Base-by-base conservation (phyloP, 2,797 vertebrate species). In the Sarcophilus harrisii region DNA sequence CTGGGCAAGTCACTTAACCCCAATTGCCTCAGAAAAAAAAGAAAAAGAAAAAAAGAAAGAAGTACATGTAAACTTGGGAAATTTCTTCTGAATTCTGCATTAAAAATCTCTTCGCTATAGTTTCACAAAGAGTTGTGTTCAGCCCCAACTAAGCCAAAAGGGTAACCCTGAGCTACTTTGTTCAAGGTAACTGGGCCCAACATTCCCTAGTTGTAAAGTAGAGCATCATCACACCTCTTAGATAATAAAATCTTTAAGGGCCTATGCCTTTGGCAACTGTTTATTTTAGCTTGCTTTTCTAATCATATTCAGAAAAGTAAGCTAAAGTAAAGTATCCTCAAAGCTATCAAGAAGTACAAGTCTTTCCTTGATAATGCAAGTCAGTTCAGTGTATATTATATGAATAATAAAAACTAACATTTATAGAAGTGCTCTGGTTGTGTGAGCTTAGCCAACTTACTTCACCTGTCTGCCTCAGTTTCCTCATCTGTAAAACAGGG, bases 71-170 rank as follows among this genome's bases (percentile, higher is more conserved):
- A 95, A 97, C 94, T 66, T 62, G 55, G 21, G n/a, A 95, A 94
- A 94, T 96, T 94, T 95, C 45, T 58, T 92, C 89, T 91, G 9
- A 93, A 27, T 93, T 94, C 93, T 49, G 94, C 96, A 94, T 94
- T 93, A 73, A 92, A 95, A 93, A 30, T 10, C 29, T 60, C 54
- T 96, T 87, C 92, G 93, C 14, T 91, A 11, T 95, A 94, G 57
- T 29, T 93, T 97, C 29, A 94, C 54, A 94, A 94, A 8, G 91
- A 87, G 24, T 2, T 55, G 92, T 94, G 92, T 94, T 96, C 96
- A 96, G 2, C 90, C 21, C 92, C 87, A 92, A 81, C 4, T 94
- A 96, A 81, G 29, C 91, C 97, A 96, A 96, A 96, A 90, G 57
- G 12, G 55, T 96, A 96, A 94, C 45, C n/a, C 18, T 38, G 93